A percentile compares a stretch with the other conserved stretches of the same genome.
Evolutionary conservation across 2,888 invertebrate genomes (phyloP).

Genomic region (Galerucella calmariensis): DNA sequence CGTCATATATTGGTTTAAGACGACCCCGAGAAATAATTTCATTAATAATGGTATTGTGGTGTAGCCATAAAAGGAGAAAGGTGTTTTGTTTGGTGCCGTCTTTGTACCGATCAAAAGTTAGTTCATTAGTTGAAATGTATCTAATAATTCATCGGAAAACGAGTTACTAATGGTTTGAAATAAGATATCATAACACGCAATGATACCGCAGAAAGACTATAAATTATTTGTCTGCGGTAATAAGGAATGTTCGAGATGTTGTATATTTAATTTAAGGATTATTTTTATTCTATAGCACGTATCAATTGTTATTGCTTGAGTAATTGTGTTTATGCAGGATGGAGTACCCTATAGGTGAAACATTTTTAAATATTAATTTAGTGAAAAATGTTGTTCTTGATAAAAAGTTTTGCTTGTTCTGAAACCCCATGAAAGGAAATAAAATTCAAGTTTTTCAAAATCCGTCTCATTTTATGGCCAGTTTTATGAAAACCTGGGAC

Average conservation of each 20-base stretch:
- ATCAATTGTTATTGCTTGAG: background rate
- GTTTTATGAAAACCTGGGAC: too few relatives aligned
- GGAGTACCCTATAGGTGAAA: too few relatives aligned
- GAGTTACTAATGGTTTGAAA: slow-evolving; percentile 65
- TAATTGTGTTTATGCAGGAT: background rate
- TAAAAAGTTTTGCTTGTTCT: too few relatives aligned
- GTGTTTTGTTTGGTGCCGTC: slow-evolving; percentile 55
- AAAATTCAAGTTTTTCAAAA: too few relatives aligned
- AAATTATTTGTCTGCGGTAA: slow-evolving; percentile 60
- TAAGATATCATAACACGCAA: slow-evolving; percentile 66
- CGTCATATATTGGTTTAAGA: slow-evolving; percentile 35
- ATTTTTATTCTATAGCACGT: slow-evolving; percentile 25
- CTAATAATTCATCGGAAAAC: slow-evolving; percentile 63
- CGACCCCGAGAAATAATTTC: slow-evolving; percentile 46
- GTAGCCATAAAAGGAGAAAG: slow-evolving; percentile 51
- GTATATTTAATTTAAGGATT: slow-evolving; percentile 46
- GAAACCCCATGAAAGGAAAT: too few relatives aligned
- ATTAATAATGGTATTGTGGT: slow-evolving; percentile 49
- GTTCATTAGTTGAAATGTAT: slow-evolving; percentile 65
- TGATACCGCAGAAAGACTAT: slow-evolving; percentile 60
- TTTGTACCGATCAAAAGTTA: slow-evolving; percentile 62
- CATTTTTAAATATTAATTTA: too few relatives aligned
- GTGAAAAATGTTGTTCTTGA: too few relatives aligned
- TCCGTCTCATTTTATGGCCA: too few relatives aligned
- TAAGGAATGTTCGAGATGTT: slow-evolving; percentile 56